These are phyloP conservation scores for Polyergus mexicanus DNA, from an alignment of 1,140 invertebrate species.

Conservation along the genomic window DNA sequence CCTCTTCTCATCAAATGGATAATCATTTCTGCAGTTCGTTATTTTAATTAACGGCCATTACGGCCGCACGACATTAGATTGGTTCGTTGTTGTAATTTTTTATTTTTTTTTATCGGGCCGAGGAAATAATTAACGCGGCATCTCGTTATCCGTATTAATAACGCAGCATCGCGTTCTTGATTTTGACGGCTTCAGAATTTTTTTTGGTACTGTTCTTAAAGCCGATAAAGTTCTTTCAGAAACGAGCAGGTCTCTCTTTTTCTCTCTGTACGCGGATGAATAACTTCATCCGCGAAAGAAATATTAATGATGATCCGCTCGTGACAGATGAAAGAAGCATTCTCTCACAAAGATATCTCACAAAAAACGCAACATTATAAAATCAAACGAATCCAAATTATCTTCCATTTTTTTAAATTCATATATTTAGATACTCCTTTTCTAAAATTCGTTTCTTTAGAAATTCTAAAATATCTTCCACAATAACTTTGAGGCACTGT, in stretches of 20 bases:
- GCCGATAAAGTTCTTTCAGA: slow-evolving; percentile 24
- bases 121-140: slow-evolving; percentile 60
- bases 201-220: slow-evolving; percentile 36
- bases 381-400: slow-evolving; percentile 8
- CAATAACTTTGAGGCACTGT: neutral
- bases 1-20: neutral
- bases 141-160: slow-evolving; percentile 66
- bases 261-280: slow-evolving; percentile 9
- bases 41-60: slow-evolving; percentile 50
- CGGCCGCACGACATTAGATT: slow-evolving; percentile 29
- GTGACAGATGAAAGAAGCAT: neutral
- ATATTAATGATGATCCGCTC: slow-evolving; percentile 19
- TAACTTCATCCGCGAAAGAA: slow-evolving; percentile 30
- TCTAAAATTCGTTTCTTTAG: neutral
- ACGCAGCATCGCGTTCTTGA: slow-evolving; percentile 47
- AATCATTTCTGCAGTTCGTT: slow-evolving; percentile 55
- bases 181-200: slow-evolving; percentile 54
- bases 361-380: neutral
- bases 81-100: slow-evolving; percentile 26
- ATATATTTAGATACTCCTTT: neutral
- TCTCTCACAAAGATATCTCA: neutral
- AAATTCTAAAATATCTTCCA: neutral
- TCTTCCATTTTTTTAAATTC: neutral
- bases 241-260: neutral
- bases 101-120: slow-evolving; percentile 27